Conservation (phyloP, 2,797 vertebrate species). For the Phrynocephalus forsythii region DNA sequence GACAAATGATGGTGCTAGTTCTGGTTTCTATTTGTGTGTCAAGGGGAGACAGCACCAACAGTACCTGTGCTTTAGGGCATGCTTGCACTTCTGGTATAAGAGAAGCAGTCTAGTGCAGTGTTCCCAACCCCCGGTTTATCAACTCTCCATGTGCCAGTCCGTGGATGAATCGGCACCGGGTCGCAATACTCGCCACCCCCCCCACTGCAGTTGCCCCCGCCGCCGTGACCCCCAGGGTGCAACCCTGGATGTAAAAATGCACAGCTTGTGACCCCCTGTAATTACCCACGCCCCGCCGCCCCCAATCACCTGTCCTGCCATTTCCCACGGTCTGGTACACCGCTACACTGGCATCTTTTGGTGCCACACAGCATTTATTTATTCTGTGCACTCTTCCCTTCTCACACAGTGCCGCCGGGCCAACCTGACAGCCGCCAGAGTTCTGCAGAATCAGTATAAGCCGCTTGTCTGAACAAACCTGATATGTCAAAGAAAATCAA, state of each 20-base stretch:
- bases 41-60: background rate
- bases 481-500: background rate
- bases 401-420: background rate
- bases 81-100: background rate
- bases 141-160: too few species aligned
- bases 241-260: background rate
- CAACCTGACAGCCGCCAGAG: background rate
- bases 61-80: background rate
- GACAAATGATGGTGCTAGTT: background rate
- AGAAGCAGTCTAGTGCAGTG: background rate
- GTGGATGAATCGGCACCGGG: too few species aligned
- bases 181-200: too few species aligned
- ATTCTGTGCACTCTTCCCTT: background rate
- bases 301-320: too few species aligned
- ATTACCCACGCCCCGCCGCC: too few species aligned
- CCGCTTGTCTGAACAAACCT: background rate
- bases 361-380: background rate
- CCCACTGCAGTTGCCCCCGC: too few species aligned
- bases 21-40: background rate
- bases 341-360: background rate
- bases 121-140: too few species aligned
- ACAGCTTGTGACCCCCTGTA: too few species aligned
- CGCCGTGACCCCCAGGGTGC: too few species aligned
- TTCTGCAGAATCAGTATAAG: background rate
- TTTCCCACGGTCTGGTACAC: background rate